Evolutionary conservation across 2,113 vertebrate genomes (phyloP).

Genomic region (Eira barbara): DNA sequence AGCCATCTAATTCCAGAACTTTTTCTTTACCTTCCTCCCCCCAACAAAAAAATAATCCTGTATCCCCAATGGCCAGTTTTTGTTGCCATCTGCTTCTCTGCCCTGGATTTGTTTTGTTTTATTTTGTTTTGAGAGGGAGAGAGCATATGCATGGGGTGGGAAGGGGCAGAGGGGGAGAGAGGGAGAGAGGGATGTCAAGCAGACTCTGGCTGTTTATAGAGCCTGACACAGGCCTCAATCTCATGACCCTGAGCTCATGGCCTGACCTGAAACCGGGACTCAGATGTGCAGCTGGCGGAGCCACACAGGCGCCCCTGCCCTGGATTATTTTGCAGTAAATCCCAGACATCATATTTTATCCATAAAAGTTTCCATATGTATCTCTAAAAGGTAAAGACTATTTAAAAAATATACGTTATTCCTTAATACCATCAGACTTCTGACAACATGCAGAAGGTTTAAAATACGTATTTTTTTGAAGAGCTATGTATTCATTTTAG

Average conservation of each 20-base stretch:
- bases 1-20: not conserved
- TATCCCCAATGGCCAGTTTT: not conserved
- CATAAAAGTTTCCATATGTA: not conserved
- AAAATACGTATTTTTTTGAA: not conserved
- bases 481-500: not conserved
- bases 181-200: not conserved
- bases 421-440: not conserved
- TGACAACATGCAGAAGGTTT: not conserved
- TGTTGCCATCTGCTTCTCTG: not conserved
- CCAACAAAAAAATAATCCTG: accelerated
- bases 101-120: not conserved
- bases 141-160: not conserved
- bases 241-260: not conserved
- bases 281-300: not conserved
- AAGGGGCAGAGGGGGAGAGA: not conserved
- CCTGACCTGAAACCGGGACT: not conserved
- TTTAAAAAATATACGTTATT: not conserved
- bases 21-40: not conserved
- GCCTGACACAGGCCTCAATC: not conserved
- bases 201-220: not conserved
- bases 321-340: not conserved
- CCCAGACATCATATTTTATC: not conserved
- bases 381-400: not conserved
- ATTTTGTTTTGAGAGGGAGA: not conserved
- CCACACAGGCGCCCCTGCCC: not conserved